Percentiles rank a stretch among this genome's conserved stretches.
Evolutionary conservation across 1,140 invertebrate species (phyloP).

Genomic region (Rhizoglyphus robini): DNA sequence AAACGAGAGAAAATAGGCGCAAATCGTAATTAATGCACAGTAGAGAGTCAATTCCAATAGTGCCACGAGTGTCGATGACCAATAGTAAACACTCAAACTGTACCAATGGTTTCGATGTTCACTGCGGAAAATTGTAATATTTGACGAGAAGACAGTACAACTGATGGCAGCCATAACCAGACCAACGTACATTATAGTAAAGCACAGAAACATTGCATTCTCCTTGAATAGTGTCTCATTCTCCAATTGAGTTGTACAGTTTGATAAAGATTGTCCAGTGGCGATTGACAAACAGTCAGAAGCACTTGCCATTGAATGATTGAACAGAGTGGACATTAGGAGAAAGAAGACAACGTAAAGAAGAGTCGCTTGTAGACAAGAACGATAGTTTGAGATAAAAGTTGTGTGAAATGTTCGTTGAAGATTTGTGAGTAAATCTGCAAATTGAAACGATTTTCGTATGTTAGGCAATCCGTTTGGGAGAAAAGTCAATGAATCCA

Average conservation of each 20-base stretch:
- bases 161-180: background rate
- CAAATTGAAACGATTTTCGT: background rate
- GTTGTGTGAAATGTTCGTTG: background rate
- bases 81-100: conserved; percentile 3
- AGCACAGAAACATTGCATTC: background rate
- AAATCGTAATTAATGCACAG: background rate
- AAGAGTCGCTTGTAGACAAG: background rate
- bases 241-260: background rate
- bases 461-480: background rate
- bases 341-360: background rate
- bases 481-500: background rate
- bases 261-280: too few species aligned
- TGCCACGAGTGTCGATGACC: background rate
- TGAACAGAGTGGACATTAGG: background rate
- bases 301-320: background rate
- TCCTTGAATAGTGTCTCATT: too few species aligned
- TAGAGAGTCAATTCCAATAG: background rate
- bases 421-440: background rate
- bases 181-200: background rate
- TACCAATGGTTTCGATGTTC: conserved; percentile 14
- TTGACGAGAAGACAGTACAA: background rate
- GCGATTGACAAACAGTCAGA: background rate
- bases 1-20: background rate
- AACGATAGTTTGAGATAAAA: background rate
- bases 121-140: conserved; percentile 3